Conservation (phyloP, 23 tunicate species). For the Aplidium turbinatum region DNA sequence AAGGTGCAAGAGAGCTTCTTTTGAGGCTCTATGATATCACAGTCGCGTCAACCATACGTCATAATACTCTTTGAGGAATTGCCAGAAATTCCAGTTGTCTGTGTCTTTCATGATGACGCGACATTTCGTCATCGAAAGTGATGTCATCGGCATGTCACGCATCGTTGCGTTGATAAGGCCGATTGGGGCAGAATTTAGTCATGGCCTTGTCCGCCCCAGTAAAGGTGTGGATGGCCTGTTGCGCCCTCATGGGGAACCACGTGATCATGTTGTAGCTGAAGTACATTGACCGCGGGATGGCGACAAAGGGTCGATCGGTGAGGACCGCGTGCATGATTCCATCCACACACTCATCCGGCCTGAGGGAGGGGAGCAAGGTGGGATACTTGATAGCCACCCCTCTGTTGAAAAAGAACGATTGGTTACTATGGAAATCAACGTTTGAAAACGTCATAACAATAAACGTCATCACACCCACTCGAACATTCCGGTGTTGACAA, state of each 20-base stretch:
- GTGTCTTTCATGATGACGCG: too few species aligned
- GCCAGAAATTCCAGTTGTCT: too few species aligned
- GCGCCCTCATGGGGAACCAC: conserved; percentile 44
- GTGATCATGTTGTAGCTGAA: conserved; percentile 35
- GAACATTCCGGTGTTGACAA: conserved; percentile 81
- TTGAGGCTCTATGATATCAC: too few species aligned
- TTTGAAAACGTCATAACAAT: background rate
- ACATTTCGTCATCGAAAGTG: too few species aligned
- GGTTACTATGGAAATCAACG: background rate
- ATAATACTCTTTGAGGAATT: too few species aligned
- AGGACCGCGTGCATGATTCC: conserved; percentile 73
- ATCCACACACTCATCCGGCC: conserved; percentile 62
- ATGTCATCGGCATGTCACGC: too few species aligned
- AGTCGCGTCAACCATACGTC: too few species aligned
- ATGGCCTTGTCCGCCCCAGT: conserved; percentile 53
- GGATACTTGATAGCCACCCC: conserved; percentile 43
- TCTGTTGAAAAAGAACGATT: conserved; percentile 30
- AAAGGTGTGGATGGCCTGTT: conserved; percentile 8
- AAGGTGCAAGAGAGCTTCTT: too few species aligned
- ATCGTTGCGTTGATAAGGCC: conserved; percentile 62
- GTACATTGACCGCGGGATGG: conserved; percentile 69
- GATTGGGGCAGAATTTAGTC: conserved; percentile 39
- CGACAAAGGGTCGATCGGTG: conserved; percentile 56
- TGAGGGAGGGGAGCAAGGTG: conserved; percentile 31
- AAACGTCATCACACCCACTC: conserved; percentile 31